Base-by-base conservation (phyloP, 2,888 invertebrate species). In the Napeogenes sylphis region DNA sequence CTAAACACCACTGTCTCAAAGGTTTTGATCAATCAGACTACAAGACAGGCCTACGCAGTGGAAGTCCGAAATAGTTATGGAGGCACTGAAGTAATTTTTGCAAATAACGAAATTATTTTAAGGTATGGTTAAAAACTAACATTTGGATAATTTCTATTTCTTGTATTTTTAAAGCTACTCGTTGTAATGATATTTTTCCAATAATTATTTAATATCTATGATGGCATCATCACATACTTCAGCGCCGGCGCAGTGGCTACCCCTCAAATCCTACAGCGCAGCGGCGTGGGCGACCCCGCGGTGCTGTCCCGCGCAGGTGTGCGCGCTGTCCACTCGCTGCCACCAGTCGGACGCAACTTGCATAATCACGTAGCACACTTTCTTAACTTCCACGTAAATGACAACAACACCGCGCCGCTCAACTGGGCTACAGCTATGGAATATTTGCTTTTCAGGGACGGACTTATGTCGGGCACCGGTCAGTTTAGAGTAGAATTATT, bases 371-470 rank as follows among this genome's bases (percentile, higher is more conserved):
- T 96, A 2, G 95, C 96, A 0, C 94, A 92, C 84, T 94, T 95
- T 76, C 85, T 96, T 57, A 94, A 92, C 82, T 97, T 96, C 87
- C 92, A 93, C 30, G 94, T 97, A 59, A 95, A 95, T 70, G 96
- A 97, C 77, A 95, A 96, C 64, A 95, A 97, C 76, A 96, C 96
- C 0, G 92, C 95, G 0, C 94, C 96, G 0, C 91, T 97, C n/a
- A 97, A 97, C 84, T 97, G 96, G 96, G 96, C 96, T 21, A 96
- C 96, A 0, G 96, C 96, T 2, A 97, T 97, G 96, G 97, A 97
- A 81, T 97, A 97, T 75, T 84, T 97, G 38, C 92, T 97, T 12
- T 96, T 97, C 85, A 92, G 97, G 62, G 97, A 97, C 80, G 97
- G 96, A 2, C 91, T 97, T 0, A 96, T 97, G 96, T 96, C 96